Conservation (phyloP, 1,140 invertebrate genomes). For the Pygmarrhopalites habei region DNA sequence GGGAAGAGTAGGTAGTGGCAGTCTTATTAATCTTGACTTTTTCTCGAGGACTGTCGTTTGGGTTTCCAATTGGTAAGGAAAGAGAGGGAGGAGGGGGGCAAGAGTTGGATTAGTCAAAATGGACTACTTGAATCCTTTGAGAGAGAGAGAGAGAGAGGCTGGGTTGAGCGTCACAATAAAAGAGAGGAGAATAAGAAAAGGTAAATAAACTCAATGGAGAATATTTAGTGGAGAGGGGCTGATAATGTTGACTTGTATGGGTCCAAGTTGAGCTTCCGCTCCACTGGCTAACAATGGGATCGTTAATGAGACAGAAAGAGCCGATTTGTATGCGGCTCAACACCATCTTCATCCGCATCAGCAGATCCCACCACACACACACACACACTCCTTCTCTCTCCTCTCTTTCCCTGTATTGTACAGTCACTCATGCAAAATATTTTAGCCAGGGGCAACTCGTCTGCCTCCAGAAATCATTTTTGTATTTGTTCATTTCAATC, state of each 20-base stretch:
- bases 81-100: not conserved
- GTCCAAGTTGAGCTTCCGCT: conserved; percentile 14
- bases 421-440: too few relatives aligned
- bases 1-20: too few relatives aligned
- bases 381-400: not conserved
- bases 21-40: too few relatives aligned
- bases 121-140: not conserved
- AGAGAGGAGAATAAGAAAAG: not conserved
- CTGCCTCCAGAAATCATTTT: too few relatives aligned
- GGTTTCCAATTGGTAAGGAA: too few relatives aligned
- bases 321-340: conserved; percentile 31
- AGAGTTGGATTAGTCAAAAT: not conserved
- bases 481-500: too few relatives aligned
- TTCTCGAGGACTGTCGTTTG: too few relatives aligned
- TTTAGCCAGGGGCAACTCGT: too few relatives aligned
- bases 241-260: not conserved
- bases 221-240: not conserved
- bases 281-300: conserved; percentile 30
- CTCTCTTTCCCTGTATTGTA: too few relatives aligned
- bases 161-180: not conserved
- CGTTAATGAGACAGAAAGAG: conserved; percentile 37
- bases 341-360: conserved; percentile 13
- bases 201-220: not conserved
- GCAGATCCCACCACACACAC: not conserved
- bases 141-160: conserved; percentile 2